Evolutionary conservation across 2,888 invertebrate genomes (phyloP).

Genomic region (Tachina grossa): DNA sequence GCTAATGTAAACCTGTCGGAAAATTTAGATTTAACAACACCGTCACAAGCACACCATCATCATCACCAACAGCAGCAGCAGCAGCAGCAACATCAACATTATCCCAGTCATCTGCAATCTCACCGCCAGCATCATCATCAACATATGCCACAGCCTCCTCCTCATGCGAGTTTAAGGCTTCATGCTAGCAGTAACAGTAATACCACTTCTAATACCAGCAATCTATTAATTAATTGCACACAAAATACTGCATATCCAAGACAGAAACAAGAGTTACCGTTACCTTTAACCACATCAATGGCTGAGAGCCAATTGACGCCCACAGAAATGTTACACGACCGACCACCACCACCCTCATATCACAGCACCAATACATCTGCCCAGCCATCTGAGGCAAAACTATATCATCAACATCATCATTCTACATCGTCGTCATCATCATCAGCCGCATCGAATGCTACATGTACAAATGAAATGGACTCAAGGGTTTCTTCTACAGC

Average conservation of each 20-base stretch:
- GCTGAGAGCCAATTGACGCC: slow-evolving; percentile 64
- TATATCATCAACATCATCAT: slow-evolving; percentile 46
- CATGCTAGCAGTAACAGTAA: slow-evolving; percentile 35
- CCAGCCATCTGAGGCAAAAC: too few species aligned
- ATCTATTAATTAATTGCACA: slow-evolving; percentile 61
- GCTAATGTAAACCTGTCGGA: slow-evolving; percentile 50
- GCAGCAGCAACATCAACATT: slow-evolving; percentile 41
- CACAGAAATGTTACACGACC: slow-evolving; percentile 60
- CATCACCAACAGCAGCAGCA: slow-evolving; percentile 38
- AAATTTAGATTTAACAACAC: slow-evolving; percentile 63
- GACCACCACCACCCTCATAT: slow-evolving; percentile 76
- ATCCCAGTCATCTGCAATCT: slow-evolving; percentile 58
- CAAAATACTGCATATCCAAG: slow-evolving; percentile 67
- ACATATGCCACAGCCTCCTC: slow-evolving; percentile 62
- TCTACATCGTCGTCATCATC: slow-evolving; percentile 39
- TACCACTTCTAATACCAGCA: slow-evolving; percentile 40
- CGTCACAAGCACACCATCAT: slow-evolving; percentile 64
- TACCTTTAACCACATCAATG: slow-evolving; percentile 65
- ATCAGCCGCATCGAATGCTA: slow-evolving; percentile 18
- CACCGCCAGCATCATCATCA: slow-evolving; percentile 62
- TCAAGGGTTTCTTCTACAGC: slow-evolving; percentile 63
- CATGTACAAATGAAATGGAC: slow-evolving; percentile 66
- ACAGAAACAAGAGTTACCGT: slow-evolving; percentile 70
- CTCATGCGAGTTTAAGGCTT: slow-evolving; percentile 58
- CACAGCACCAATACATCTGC: slow-evolving; percentile 47